Evolutionary conservation across 2,888 invertebrate genomes (phyloP), one percentile per base, ranked within the genome.

Genomic region (Rhamnusium bicolor): DNA sequence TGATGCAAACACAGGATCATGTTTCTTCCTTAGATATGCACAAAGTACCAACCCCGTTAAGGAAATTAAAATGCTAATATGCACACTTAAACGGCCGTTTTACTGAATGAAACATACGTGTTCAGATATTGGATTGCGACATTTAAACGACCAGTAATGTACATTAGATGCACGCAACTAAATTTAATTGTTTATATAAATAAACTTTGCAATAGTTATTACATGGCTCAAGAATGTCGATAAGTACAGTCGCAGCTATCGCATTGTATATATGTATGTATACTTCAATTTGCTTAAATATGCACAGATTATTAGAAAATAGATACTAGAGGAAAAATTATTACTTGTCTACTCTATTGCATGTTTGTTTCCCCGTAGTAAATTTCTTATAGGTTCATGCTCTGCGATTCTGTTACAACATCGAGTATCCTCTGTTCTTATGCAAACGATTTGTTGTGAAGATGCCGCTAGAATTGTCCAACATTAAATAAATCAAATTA

Each of bases 401-500:
- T n/a, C 19, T 27, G 12, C 24, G 2, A 6, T 6, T 40, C 40
- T 40, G 14, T 61, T 47, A 14, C 61, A 14, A 61, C 40, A 40
- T 47, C 47, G 54, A 27, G 6, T 12, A 47, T 19, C 8, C 19
- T 18, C n/a, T 61, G 61, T 40, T 46, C 19, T 61, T 61, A 46
- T 47, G 61, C 47, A 60, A 68, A 51, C 24, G 65, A 51, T 32
- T 49, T 27, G 49, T 27, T 40, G 46, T 56, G 47, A 67, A 56
- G 40, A 66, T 58, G 58, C 67, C 56, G 67, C 66, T 53, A 16
- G 54, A 47, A 67, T 67, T n/a, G 27, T 27, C 58, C 61, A 71
- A 67, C 68, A 67, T 73, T 75, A 69, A 74, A 76, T 74, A 74
- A 78, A 76, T 78, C 78, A 72, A 71, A 62, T 73, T 73, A 75